Evolutionary conservation across 2,888 invertebrate genomes (phyloP).

Genomic region (Melanophora roralis): DNA sequence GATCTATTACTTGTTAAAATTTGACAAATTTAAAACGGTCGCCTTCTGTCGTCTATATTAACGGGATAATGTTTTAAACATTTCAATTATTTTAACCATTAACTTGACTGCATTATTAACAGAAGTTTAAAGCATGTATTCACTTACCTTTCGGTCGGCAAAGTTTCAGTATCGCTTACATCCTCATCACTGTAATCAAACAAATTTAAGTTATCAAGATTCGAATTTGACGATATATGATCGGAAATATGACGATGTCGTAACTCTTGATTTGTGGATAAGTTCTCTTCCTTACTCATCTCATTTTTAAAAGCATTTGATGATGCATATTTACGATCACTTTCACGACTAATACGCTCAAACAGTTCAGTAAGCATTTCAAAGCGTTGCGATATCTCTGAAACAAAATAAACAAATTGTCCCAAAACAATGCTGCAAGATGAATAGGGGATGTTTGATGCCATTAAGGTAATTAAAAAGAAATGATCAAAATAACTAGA

Average conservation of each 20-base stretch:
- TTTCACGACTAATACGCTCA: slow-evolving; percentile 73
- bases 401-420: slow-evolving; percentile 74
- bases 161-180: slow-evolving; percentile 10
- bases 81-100: too few relatives aligned
- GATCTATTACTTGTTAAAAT: too few relatives aligned
- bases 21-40: too few relatives aligned
- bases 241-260: slow-evolving; percentile 57
- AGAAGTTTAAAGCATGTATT: too few relatives aligned
- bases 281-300: slow-evolving; percentile 62
- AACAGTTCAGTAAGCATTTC: slow-evolving; percentile 72
- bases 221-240: neutral
- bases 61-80: too few relatives aligned
- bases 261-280: slow-evolving; percentile 23
- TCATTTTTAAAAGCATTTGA: slow-evolving; percentile 74
- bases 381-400: slow-evolving; percentile 73
- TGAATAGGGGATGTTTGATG: slow-evolving; percentile 72
- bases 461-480: slow-evolving; percentile 70
- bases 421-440: slow-evolving; percentile 73
- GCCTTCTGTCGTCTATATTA: too few relatives aligned
- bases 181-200: slow-evolving; percentile 18
- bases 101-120: too few relatives aligned
- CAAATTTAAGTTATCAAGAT: too few relatives aligned
- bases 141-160: slow-evolving; percentile 11
- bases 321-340: slow-evolving; percentile 69
- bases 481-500: slow-evolving; percentile 67